phyloP scores from a whole-genome alignment of 1,140 invertebrate species.

The Manduca sexta region DNA sequence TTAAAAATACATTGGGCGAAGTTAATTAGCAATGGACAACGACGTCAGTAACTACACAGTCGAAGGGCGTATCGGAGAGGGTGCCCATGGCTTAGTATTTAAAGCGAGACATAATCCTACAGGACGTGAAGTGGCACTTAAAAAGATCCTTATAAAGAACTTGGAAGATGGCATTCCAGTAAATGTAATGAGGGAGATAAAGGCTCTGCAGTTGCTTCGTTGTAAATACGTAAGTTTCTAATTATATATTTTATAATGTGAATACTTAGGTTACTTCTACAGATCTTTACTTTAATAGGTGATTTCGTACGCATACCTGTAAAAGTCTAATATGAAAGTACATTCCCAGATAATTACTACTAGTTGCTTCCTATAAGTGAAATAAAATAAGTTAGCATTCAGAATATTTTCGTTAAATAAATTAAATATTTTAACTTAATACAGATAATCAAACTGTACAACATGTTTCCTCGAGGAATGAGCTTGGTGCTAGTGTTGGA shows the following conservation, averaged over 20 bases:
- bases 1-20: too few species aligned
- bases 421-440: too few species aligned
- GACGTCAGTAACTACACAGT: constrained; percentile 73
- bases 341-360: too few species aligned
- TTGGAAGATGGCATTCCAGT: constrained; percentile 88
- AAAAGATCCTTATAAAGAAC: constrained; percentile 88
- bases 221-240: constrained; percentile 93
- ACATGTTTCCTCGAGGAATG: constrained; percentile 92
- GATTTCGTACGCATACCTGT: too few species aligned
- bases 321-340: too few species aligned
- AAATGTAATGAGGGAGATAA: constrained; percentile 93
- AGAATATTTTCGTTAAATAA: too few species aligned
- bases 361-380: too few species aligned
- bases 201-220: constrained; percentile 90
- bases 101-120: constrained; percentile 79
- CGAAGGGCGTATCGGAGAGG: constrained; percentile 93
- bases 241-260: too few species aligned
- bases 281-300: too few species aligned
- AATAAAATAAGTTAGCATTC: too few species aligned
- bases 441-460: constrained; percentile 90
- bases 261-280: too few species aligned
- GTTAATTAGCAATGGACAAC: constrained; percentile 26
- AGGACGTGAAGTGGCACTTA: constrained; percentile 86
- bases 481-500: constrained; percentile 95
- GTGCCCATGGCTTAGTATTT: constrained; percentile 95